These are phyloP conservation scores for Tapirus indicus DNA, from an alignment of 2,797 vertebrate genomes.

Conservation along the genomic window DNA sequence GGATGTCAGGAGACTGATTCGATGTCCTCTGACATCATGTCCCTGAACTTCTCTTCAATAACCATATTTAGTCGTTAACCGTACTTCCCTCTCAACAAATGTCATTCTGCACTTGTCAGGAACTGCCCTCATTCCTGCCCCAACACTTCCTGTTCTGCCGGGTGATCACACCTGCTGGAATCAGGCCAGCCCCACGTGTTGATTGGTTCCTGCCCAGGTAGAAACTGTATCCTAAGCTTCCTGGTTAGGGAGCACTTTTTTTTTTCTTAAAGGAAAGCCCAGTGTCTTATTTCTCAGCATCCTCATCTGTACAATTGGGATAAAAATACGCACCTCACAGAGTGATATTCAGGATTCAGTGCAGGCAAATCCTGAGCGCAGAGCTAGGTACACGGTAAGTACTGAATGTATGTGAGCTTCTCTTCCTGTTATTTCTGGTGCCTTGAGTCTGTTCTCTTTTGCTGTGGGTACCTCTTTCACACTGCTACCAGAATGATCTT, in stretches of 20 bases:
- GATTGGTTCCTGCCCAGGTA: conserved; percentile 21
- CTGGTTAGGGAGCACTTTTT: background rate
- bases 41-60: background rate
- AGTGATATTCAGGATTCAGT: background rate
- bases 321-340: background rate
- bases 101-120: conserved; percentile 63
- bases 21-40: conserved; percentile 14
- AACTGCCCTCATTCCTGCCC: conserved; percentile 48
- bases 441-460: background rate
- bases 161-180: conserved; percentile 72
- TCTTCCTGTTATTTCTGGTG: background rate
- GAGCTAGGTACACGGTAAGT: background rate
- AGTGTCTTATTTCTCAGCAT: conserved; percentile 14
- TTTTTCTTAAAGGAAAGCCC: background rate
- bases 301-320: background rate
- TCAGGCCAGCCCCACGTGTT: background rate
- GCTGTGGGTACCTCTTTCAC: background rate
- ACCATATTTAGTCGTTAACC: conserved; percentile 59
- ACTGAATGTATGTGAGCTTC: background rate
- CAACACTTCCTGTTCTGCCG: conserved; percentile 58
- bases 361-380: background rate
- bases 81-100: background rate
- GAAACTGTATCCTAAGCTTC: background rate
- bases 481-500: background rate
- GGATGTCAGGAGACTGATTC: background rate